These are phyloP conservation scores for Drosophila ohnishii DNA, from an alignment of 1,140 invertebrate genomes.

Conservation along the genomic window DNA sequence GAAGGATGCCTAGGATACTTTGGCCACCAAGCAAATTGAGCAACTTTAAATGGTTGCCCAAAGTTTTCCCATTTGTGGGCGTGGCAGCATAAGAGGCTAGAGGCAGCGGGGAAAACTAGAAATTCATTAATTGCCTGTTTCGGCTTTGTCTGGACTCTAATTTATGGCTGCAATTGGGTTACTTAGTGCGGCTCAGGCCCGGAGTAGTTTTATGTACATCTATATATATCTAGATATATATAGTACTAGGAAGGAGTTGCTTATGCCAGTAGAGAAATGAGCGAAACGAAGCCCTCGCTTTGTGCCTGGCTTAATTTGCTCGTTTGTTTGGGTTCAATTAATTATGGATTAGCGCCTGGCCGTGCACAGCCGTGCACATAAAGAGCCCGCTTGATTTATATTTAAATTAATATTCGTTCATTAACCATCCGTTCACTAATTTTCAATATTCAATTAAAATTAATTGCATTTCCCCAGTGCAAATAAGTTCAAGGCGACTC, in stretches of 20 bases:
- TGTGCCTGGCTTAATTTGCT: conserved; percentile 37
- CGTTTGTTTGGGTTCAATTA: conserved; percentile 49
- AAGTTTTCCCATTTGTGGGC: conserved; percentile 46
- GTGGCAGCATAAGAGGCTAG: neutral
- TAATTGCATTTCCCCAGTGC: conserved; percentile 43
- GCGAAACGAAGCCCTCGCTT: conserved; percentile 21
- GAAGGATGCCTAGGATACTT: conserved; percentile 30
- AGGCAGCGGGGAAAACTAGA: conserved; percentile 26
- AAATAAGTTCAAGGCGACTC: conserved; percentile 28
- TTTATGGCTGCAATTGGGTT: conserved; percentile 55
- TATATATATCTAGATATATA: neutral
- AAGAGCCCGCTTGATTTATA: conserved; percentile 44
- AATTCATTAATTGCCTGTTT: conserved; percentile 55
- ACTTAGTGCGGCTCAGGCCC: conserved; percentile 29
- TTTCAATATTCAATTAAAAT: conserved; percentile 49
- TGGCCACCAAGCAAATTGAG: conserved; percentile 29
- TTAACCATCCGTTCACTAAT: conserved; percentile 47
- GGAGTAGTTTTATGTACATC: conserved; percentile 26
- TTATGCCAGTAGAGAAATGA: conserved; percentile 9
- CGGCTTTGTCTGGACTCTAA: conserved; percentile 50
- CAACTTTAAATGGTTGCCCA: conserved; percentile 52
- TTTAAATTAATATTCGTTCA: conserved; percentile 44
- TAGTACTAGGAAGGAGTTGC: neutral
- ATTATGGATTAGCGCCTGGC: conserved; percentile 46
- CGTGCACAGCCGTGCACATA: conserved; percentile 19